These are phyloP conservation scores for Falco berigora DNA, from an alignment of 2,797 vertebrate species.

Conservation along the genomic window DNA sequence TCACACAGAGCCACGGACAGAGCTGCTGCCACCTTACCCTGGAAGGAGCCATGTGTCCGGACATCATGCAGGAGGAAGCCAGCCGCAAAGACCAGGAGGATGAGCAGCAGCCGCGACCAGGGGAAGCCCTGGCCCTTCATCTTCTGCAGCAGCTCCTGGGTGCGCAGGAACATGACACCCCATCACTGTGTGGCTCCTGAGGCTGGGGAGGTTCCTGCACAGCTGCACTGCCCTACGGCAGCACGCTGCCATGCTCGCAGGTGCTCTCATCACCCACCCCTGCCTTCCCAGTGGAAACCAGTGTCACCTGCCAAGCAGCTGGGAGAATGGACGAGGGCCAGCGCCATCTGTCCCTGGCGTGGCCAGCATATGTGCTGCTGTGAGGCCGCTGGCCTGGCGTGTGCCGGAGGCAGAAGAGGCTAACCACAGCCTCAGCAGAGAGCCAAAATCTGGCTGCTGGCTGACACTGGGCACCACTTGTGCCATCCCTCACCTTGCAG, in stretches of 20 bases:
- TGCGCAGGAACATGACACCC: fast-evolving
- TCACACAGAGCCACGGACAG: fast-evolving
- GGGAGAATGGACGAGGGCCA: neutral
- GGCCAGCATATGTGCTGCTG: fast-evolving
- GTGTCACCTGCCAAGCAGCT: neutral
- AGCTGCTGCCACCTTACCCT: conserved; percentile 64
- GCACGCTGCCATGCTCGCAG: fast-evolving
- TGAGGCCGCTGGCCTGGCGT: fast-evolving
- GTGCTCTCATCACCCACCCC: neutral
- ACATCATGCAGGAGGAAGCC: conserved; percentile 86
- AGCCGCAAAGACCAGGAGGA: conserved; percentile 75
- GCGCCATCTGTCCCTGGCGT: neutral
- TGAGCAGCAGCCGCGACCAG: conserved; percentile 81
- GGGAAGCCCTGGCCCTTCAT: conserved; percentile 80
- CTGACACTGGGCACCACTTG: fast-evolving
- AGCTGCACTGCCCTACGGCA: fast-evolving
- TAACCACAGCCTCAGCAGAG: fast-evolving
- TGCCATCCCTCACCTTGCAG: conserved; percentile 78
- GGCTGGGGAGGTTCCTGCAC: fast-evolving
- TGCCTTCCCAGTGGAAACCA: neutral
- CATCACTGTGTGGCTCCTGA: fast-evolving
- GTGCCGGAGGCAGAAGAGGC: neutral
- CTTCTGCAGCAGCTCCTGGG: conserved; percentile 73
- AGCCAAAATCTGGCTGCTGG: fast-evolving
- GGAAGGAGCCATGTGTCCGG: conserved; percentile 79